Conservation (phyloP, 1,140 invertebrate species). For the Nasonia longicornis region DNA sequence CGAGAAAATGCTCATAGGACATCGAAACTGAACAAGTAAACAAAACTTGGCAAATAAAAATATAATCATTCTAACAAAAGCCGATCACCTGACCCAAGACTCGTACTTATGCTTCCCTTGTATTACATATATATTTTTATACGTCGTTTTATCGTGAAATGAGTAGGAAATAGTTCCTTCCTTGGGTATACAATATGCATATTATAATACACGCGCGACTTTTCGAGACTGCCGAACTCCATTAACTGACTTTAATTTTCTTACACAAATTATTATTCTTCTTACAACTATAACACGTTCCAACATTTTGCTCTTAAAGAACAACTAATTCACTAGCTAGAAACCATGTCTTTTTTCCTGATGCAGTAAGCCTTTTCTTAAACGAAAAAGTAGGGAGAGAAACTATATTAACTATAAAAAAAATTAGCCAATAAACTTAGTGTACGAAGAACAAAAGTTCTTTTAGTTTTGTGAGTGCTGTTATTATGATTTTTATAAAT, state of each 20-base stretch:
- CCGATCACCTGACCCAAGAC: slow-evolving; percentile 34
- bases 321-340: neutral
- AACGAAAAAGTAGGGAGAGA: neutral
- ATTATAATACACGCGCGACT: slow-evolving; percentile 8
- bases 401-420: too few relatives aligned
- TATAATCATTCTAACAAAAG: slow-evolving; percentile 20
- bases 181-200: slow-evolving; percentile 1
- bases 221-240: slow-evolving; percentile 41
- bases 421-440: neutral
- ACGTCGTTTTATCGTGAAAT: slow-evolving; percentile 51
- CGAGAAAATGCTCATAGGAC: slow-evolving; percentile 8
- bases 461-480: slow-evolving; percentile 5
- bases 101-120: slow-evolving; percentile 59
- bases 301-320: slow-evolving; percentile 15
- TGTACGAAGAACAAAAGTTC: slow-evolving; percentile 2
- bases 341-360: neutral
- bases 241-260: slow-evolving; percentile 27
- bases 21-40: slow-evolving; percentile 32
- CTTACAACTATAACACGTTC: neutral
- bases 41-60: neutral
- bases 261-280: slow-evolving; percentile 9
- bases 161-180: slow-evolving; percentile 43
- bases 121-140: slow-evolving; percentile 61
- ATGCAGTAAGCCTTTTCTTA: neutral
- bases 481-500: slow-evolving; percentile 37